Percentiles rank a stretch among this genome's conserved stretches.
Conservation (phyloP, 2,797 vertebrate species). For the Enteromius radiatus region DNA sequence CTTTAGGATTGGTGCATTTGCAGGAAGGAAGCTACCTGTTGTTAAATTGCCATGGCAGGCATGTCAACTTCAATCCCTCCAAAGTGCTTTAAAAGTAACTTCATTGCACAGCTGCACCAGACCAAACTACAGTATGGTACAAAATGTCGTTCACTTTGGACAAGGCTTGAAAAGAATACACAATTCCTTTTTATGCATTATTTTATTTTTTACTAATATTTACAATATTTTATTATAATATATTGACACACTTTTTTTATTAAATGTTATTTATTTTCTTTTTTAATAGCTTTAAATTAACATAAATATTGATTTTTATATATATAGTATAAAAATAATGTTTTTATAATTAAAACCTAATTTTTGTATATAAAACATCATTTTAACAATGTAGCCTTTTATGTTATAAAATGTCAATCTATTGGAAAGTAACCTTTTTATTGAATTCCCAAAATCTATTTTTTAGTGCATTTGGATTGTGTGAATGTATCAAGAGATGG, state of each 20-base stretch:
- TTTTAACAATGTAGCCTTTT: neutral
- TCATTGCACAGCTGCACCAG: neutral
- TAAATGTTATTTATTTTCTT: neutral
- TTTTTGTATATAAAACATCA: neutral
- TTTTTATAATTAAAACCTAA: neutral
- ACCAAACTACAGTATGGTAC: neutral
- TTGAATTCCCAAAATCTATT: neutral
- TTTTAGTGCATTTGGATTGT: neutral
- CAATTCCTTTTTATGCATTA: neutral
- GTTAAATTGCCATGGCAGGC: conserved; percentile 27
- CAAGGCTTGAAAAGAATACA: neutral
- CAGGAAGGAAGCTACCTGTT: conserved; percentile 14
- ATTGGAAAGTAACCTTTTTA: neutral
- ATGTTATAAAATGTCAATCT: neutral
- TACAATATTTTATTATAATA: neutral
- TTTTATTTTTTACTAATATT: neutral
- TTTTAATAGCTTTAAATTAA: neutral
- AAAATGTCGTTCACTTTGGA: neutral
- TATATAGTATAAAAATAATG: neutral
- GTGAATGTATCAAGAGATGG: neutral
- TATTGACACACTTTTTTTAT: neutral
- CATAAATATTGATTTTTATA: neutral
- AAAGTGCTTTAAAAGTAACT: conserved; percentile 23
- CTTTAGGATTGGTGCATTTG: conserved; percentile 27
- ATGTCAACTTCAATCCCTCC: conserved; percentile 6